Percentiles rank a stretch among this genome's conserved stretches.
phyloP scores from a whole-genome alignment of 2,888 invertebrate genomes.

The Allolobophora icterica region DNA sequence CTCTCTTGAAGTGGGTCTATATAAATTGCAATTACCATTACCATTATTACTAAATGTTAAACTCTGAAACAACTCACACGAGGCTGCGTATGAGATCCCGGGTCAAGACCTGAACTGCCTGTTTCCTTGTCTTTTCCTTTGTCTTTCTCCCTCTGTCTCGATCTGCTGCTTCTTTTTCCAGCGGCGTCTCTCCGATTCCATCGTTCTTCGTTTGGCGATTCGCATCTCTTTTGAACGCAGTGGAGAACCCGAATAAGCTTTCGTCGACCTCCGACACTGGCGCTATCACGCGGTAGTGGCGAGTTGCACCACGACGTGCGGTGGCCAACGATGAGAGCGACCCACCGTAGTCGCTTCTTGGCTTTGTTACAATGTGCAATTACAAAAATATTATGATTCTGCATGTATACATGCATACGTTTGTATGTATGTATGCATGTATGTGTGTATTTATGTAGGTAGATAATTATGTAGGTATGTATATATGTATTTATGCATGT shows the following conservation, averaged over 20 bases:
- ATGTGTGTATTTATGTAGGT: no score
- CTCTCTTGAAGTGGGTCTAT: no score
- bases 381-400: no score
- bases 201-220: neutral
- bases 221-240: neutral
- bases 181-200: neutral
- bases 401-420: no score
- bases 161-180: constrained; percentile 46
- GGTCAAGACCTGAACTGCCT: constrained; percentile 41
- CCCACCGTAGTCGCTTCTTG: neutral
- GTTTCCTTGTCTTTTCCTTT: constrained; percentile 51
- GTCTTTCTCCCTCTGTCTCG: constrained; percentile 51
- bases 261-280: constrained; percentile 58
- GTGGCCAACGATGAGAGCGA: neutral
- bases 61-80: neutral
- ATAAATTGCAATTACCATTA: no score
- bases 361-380: neutral
- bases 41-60: neutral
- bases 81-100: neutral
- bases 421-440: no score
- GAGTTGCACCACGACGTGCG: neutral
- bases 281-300: neutral
- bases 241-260: constrained; percentile 58
- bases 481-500: constrained; percentile 30
- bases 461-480: constrained; percentile 27